Evolutionary conservation across 2,797 vertebrate genomes (phyloP).

Genomic region (Salmo trutta): DNA sequence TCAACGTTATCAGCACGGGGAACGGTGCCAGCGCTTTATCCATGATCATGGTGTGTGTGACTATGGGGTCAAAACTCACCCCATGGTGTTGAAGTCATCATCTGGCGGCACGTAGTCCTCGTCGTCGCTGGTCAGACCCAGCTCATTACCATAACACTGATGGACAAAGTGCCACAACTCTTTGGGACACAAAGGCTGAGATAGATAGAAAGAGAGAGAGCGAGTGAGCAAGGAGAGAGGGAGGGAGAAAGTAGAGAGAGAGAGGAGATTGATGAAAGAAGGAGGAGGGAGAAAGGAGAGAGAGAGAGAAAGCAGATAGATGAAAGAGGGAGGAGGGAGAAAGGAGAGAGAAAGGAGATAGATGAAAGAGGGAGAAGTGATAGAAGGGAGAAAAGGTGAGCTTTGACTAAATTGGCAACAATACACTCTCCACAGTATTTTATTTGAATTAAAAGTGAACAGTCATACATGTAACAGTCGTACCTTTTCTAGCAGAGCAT

Average conservation of each 20-base stretch:
- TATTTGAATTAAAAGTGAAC: neutral
- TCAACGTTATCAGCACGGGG: conserved; percentile 71
- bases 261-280: neutral
- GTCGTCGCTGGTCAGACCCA: conserved; percentile 87
- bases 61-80: conserved; percentile 70
- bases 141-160: conserved; percentile 86
- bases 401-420: neutral
- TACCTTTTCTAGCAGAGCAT: conserved; percentile 88
- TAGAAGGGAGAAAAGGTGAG: neutral
- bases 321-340: neutral
- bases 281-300: neutral
- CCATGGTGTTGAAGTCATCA: conserved; percentile 90
- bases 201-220: neutral
- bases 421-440: neutral
- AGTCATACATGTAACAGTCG: neutral
- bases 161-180: conserved; percentile 92
- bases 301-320: neutral
- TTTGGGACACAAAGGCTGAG: conserved; percentile 86
- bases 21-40: conserved; percentile 30
- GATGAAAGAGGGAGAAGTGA: neutral
- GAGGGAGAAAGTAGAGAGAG: neutral
- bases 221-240: neutral
- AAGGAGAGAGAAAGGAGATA: neutral
- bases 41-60: conserved; percentile 1
- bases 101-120: conserved; percentile 89